Conservation (phyloP, 2,888 invertebrate species). For the Chalcosyrphus nemorum region DNA sequence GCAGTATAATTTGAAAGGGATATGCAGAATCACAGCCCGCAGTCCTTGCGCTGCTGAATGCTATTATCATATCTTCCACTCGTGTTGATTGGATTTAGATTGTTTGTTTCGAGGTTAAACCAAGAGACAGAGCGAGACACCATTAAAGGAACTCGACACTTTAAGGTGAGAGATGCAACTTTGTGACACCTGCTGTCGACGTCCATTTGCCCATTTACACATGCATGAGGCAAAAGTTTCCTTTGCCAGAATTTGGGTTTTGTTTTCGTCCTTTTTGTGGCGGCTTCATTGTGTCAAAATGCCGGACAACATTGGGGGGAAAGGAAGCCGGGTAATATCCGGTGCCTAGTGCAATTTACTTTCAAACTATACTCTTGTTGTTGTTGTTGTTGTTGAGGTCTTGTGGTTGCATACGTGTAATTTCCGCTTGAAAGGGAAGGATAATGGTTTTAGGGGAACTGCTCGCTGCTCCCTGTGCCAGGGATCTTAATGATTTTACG, state of each 20-base stretch:
- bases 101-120: constrained; percentile 17
- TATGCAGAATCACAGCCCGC: constrained; percentile 66
- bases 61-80: constrained; percentile 8
- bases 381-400: constrained; percentile 39
- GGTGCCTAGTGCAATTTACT: constrained; percentile 67
- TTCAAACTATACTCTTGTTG: constrained; percentile 55
- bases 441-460: constrained; percentile 37
- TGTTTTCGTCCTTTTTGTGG: constrained; percentile 6
- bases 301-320: neutral
- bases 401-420: constrained; percentile 58
- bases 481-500: constrained; percentile 36
- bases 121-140: neutral
- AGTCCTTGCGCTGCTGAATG: constrained; percentile 18
- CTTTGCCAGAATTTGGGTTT: constrained; percentile 16
- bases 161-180: neutral
- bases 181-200: constrained; percentile 54
- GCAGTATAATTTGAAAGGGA: constrained; percentile 67
- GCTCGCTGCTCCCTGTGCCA: neutral
- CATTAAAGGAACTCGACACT: neutral
- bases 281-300: constrained; percentile 39
- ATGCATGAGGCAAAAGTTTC: neutral
- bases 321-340: constrained; percentile 48
- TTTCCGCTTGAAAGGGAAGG: constrained; percentile 33
- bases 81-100: constrained; percentile 13
- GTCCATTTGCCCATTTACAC: too few species aligned